Evolutionary conservation across 2,797 vertebrate species (phyloP).

Genomic region (Eulemur albifrons): DNA sequence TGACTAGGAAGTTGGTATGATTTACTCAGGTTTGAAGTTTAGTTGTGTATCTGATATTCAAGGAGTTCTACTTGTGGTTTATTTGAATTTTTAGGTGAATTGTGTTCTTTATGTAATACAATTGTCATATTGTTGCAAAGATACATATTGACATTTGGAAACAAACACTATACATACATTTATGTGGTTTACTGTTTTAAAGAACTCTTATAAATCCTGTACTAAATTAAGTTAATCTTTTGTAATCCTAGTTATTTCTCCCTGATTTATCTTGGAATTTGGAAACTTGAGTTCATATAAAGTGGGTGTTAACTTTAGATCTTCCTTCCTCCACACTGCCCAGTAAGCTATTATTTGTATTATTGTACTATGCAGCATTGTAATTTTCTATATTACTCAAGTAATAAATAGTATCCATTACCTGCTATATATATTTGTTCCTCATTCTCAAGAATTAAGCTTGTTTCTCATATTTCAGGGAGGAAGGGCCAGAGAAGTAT

Average conservation of each 20-base stretch:
- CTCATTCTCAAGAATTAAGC: background rate
- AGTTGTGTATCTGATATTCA: background rate
- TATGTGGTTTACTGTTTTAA: background rate
- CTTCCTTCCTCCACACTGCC: background rate
- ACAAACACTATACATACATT: background rate
- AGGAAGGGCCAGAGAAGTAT: background rate
- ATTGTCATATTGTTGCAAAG: background rate
- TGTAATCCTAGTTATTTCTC: background rate
- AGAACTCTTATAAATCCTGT: background rate
- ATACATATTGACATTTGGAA: background rate
- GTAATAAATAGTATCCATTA: background rate
- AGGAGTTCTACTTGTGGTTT: background rate
- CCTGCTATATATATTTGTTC: background rate
- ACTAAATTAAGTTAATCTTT: background rate
- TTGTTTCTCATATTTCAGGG: background rate
- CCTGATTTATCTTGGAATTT: background rate
- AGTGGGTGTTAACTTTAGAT: background rate
- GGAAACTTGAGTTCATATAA: background rate
- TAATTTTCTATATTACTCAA: background rate
- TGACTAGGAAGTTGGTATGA: background rate
- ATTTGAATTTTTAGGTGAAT: background rate
- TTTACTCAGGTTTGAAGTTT: background rate
- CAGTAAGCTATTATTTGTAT: background rate
- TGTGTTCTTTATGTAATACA: background rate
- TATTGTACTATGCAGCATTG: background rate